Evolutionary conservation across 2,797 vertebrate species (phyloP), one percentile per base, ranked within the genome.

Genomic region (Siniperca undulata): DNA sequence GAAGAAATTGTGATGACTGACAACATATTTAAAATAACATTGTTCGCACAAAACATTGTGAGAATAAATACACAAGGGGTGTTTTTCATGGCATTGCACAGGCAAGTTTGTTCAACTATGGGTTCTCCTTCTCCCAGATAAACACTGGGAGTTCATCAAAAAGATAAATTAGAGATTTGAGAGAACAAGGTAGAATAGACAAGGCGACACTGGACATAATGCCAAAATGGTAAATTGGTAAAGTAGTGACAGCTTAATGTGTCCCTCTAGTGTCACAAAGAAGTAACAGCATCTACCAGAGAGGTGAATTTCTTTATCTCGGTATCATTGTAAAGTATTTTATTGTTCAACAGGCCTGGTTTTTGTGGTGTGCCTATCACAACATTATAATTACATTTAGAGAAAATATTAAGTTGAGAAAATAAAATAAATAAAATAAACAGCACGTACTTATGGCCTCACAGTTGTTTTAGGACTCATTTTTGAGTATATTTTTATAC

Each of bases 241-340:
- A 27, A 53, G 12, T 10, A 38, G 53, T 7, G 20, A 58, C 34
- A 81, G 83, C 27, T 59, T 5, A 2, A 71, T 75, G 79, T 70
- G 22, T 78, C 90, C 92, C 84, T 88, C 93, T 94, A 83, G 89
- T 93, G 95, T 89, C 44, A 38, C 0, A 42, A 72, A 66, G 4
- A 70, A n/a, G 70, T 13, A 82, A 81, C 58, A 66, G 38, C 77
- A 80, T 46, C 72, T 34, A 73, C 38, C 16, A 40, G 16, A 42
- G 27, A 64, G n/a, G 20, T n/a, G 30, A 14, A 20, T 56, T 44
- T 69, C 19, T 50, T 50, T 10, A 12, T 68, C 17, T 5, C 1
- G 5, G 1, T 17, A 44, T 40, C 14, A 19, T 3, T 34, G 22
- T 17, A n/a, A n/a, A 40, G 16, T 36, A 0, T 11, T n/a, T 30